phyloP scores from a whole-genome alignment of 2,113 vertebrate genomes.

The Chaetodon trifascialis region DNA sequence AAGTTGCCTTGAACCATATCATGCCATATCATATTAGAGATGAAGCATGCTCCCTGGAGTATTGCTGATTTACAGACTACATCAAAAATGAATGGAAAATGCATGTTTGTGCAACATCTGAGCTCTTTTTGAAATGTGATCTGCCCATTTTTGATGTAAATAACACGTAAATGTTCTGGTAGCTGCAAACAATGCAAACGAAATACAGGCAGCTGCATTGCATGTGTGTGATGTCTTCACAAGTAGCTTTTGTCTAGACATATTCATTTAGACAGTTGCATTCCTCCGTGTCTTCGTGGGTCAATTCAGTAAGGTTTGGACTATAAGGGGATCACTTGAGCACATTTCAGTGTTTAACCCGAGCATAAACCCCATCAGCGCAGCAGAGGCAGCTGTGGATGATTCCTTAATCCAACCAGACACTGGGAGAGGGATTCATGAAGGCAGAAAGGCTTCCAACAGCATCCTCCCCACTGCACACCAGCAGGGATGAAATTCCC shows the following conservation, averaged over 20 bases:
- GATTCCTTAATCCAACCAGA: conserved; percentile 77
- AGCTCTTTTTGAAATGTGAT: not conserved
- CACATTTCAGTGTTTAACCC: conserved; percentile 77
- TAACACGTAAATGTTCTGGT: conserved; percentile 8
- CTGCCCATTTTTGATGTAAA: conserved; percentile 15
- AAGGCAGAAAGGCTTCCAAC: conserved; percentile 67
- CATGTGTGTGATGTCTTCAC: conserved; percentile 34
- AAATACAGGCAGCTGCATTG: conserved; percentile 4
- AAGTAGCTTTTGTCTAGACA: conserved; percentile 38
- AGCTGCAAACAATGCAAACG: conserved; percentile 3
- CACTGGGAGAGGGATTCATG: conserved; percentile 70
- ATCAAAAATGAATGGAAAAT: conserved; percentile 21
- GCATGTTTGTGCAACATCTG: conserved; percentile 1
- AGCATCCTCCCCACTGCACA: conserved; percentile 60
- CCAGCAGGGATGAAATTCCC: conserved; percentile 64
- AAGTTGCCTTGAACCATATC: conserved; percentile 19
- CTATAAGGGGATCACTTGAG: conserved; percentile 69
- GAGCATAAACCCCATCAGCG: conserved; percentile 73
- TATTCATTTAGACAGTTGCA: conserved; percentile 55
- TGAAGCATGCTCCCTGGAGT: conserved; percentile 22
- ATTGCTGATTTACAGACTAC: conserved; percentile 9
- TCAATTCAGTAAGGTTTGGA: conserved; percentile 67
- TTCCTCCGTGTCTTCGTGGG: conserved; percentile 58
- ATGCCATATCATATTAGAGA: conserved; percentile 10
- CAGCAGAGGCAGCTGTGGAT: conserved; percentile 58